phyloP scores from a whole-genome alignment of 1,140 invertebrate species.

The Drosophila nasuta region DNA sequence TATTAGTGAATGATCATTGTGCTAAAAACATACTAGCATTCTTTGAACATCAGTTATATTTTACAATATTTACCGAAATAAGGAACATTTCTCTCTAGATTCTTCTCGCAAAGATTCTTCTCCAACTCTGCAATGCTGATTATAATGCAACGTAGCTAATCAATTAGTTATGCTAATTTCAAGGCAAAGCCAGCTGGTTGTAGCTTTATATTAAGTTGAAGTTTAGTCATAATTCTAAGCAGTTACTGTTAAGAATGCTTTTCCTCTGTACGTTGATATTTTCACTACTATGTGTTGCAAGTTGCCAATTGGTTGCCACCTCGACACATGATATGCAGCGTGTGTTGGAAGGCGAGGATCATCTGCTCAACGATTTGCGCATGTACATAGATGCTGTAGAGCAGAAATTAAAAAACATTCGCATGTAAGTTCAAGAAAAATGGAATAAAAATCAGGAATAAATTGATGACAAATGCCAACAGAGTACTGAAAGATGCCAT shows the following conservation, averaged over 20 bases:
- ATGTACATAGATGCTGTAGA: conserved; percentile 20
- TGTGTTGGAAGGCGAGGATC: conserved; percentile 48
- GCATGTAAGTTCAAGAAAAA: background rate
- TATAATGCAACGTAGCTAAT: background rate
- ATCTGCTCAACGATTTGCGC: conserved; percentile 31
- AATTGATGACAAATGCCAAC: background rate
- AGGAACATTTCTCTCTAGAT: no score
- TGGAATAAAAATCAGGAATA: background rate
- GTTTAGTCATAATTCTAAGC: background rate
- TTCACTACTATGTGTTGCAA: background rate
- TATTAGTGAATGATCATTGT: no score
- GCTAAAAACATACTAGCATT: no score
- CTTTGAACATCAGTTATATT: no score
- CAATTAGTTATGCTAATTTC: background rate
- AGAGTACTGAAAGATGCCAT: conserved; percentile 13
- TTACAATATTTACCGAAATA: no score
- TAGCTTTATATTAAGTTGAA: background rate
- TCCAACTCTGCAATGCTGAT: background rate
- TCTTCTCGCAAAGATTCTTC: no score
- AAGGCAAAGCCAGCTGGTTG: background rate
- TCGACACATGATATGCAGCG: conserved; percentile 27
- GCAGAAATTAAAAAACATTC: conserved; percentile 2
- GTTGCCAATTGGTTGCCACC: conserved; percentile 23
- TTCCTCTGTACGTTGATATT: conserved; percentile 22
- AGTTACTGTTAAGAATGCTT: conserved; percentile 18